These are phyloP conservation scores for Kryptopterus vitreolus DNA, from an alignment of 2,797 vertebrate species.

Conservation along the genomic window DNA sequence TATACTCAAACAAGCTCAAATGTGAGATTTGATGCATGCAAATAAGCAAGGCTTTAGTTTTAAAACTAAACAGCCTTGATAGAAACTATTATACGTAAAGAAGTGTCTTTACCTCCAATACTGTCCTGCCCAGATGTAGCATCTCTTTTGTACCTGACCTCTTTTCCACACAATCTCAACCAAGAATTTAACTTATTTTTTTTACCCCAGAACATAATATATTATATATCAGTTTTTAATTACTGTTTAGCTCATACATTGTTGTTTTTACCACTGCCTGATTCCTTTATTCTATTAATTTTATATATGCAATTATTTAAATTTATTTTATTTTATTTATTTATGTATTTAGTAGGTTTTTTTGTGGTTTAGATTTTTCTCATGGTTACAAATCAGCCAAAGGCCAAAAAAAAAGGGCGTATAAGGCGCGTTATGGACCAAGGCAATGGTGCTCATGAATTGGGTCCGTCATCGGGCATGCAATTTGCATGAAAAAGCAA, in stretches of 20 bases:
- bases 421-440: neutral
- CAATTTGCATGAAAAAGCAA: constrained; percentile 32
- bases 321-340: neutral
- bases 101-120: neutral
- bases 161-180: too few species aligned
- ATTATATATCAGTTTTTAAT: too few species aligned
- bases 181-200: too few species aligned
- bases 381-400: constrained; percentile 10
- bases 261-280: too few species aligned
- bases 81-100: neutral
- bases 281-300: too few species aligned
- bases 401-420: constrained; percentile 2
- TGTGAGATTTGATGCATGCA: neutral
- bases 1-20: neutral
- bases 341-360: too few species aligned
- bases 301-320: neutral
- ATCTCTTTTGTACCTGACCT: too few species aligned
- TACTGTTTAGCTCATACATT: too few species aligned
- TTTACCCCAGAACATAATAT: too few species aligned
- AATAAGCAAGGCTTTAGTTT: neutral
- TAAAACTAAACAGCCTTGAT: neutral
- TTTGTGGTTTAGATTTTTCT: constrained; percentile 5
- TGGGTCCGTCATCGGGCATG: neutral
- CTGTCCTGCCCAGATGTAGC: neutral
- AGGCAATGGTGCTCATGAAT: constrained; percentile 16